Evolutionary conservation across 2,113 vertebrate species (phyloP).

Genomic region (Aphyosemion australe): DNA sequence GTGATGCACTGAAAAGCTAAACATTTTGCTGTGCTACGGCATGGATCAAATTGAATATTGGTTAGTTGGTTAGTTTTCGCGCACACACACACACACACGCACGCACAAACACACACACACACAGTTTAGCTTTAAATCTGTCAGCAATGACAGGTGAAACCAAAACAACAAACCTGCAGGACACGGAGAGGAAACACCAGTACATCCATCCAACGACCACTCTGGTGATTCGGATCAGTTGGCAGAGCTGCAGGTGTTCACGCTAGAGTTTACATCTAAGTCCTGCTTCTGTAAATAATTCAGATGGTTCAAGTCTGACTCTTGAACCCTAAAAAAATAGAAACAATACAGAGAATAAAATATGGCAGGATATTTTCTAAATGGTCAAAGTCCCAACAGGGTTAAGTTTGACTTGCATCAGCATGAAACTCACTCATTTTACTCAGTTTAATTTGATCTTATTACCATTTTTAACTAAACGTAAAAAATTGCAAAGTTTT

Average conservation of each 20-base stretch:
- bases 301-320: constrained; percentile 33
- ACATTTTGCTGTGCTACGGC: too few relatives aligned
- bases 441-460: too few relatives aligned
- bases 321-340: constrained; percentile 12
- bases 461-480: too few relatives aligned
- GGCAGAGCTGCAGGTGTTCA: constrained; percentile 7
- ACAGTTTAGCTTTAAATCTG: neutral
- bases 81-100: too few relatives aligned
- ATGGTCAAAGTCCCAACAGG: neutral
- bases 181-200: constrained; percentile 10
- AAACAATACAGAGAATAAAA: neutral
- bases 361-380: neutral
- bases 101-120: neutral
- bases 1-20: too few relatives aligned
- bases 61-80: neutral
- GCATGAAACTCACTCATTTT: neutral
- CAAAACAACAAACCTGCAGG: constrained; percentile 15
- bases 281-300: constrained; percentile 31
- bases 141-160: constrained; percentile 10
- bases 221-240: constrained; percentile 7
- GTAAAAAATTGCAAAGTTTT: too few relatives aligned
- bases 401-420: neutral
- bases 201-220: constrained; percentile 3
- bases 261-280: neutral
- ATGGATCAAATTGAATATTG: too few relatives aligned